A percentile compares a stretch with the other conserved stretches of the same genome.
phyloP scores from a whole-genome alignment of 2,797 vertebrate genomes.

The Echiichthys vipera region DNA sequence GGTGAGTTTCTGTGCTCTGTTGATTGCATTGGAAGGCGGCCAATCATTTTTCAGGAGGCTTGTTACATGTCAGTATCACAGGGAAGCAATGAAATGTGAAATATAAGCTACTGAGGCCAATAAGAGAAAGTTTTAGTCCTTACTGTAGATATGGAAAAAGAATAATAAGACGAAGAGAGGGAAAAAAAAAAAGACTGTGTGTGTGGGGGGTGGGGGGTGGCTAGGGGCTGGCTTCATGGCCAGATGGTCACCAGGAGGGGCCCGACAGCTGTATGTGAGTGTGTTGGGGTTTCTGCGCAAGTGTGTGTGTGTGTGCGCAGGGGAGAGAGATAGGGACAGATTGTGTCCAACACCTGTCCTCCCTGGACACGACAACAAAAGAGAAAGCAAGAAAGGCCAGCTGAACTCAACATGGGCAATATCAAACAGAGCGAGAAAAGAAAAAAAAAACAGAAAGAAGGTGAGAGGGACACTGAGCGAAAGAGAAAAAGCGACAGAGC shows the following conservation, averaged over 20 bases:
- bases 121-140: not conserved
- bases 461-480: not conserved
- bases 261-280: conserved; percentile 75
- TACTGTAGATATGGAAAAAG: conserved; percentile 17
- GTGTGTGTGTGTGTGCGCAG: conserved; percentile 21
- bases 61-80: no score
- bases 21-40: conserved; percentile 12
- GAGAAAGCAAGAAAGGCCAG: conserved; percentile 34
- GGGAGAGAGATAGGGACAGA: conserved; percentile 48
- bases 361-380: conserved; percentile 65
- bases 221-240: conserved; percentile 50
- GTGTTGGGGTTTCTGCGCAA: conserved; percentile 35
- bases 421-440: conserved; percentile 32
- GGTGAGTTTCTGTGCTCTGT: conserved; percentile 5
- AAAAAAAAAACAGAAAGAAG: not conserved
- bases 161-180: conserved; percentile 26
- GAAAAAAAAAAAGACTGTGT: no score
- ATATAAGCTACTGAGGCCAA: not conserved
- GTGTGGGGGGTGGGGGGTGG: no score
- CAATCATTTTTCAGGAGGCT: no score
- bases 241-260: conserved; percentile 85
- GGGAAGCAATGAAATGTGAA: not conserved
- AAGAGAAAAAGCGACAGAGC: not conserved
- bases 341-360: conserved; percentile 77
- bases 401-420: conserved; percentile 27